These are phyloP conservation scores for Astreopora myriophthalma DNA, from an alignment of 64 coral and sea anemone genomes.

Conservation along the genomic window DNA sequence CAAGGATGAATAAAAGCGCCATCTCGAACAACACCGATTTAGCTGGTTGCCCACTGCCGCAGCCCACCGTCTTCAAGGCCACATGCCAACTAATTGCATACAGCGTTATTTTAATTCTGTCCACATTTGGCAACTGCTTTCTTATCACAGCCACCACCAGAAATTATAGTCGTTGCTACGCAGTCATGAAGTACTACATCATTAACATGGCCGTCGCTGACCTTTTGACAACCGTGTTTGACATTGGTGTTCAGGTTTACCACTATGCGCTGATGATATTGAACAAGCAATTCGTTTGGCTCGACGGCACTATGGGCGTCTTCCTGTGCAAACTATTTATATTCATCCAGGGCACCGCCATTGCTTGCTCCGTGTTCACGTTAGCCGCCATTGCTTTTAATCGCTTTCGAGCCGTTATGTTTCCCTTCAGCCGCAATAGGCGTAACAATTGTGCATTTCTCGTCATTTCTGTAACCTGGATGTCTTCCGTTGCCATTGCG, in stretches of 20 bases:
- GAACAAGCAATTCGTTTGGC: constrained; percentile 70
- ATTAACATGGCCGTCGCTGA: constrained; percentile 91
- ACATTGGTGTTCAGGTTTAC: constrained; percentile 70
- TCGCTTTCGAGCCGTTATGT: constrained; percentile 68
- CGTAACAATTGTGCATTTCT: not conserved
- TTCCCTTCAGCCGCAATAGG: not conserved
- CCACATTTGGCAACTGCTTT: constrained; percentile 18
- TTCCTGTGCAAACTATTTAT: constrained; percentile 80
- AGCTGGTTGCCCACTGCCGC: not conserved
- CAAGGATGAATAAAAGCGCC: not conserved
- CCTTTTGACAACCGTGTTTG: constrained; percentile 83
- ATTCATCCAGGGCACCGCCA: constrained; percentile 80
- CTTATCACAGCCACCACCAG: not conserved
- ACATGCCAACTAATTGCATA: not conserved
- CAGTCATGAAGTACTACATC: constrained; percentile 82
- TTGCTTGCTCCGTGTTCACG: constrained; percentile 70
- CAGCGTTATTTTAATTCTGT: not conserved
- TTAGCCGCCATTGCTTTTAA: constrained; percentile 65
- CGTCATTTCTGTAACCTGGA: constrained; percentile 41
- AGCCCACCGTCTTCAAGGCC: not conserved
- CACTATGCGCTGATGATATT: constrained; percentile 65
- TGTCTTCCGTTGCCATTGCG: not conserved
- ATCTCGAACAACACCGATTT: not conserved
- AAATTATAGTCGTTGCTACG: constrained; percentile 33
- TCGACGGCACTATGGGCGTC: constrained; percentile 56